phyloP scores from a whole-genome alignment of 2,797 vertebrate genomes.

The Lates japonicus region DNA sequence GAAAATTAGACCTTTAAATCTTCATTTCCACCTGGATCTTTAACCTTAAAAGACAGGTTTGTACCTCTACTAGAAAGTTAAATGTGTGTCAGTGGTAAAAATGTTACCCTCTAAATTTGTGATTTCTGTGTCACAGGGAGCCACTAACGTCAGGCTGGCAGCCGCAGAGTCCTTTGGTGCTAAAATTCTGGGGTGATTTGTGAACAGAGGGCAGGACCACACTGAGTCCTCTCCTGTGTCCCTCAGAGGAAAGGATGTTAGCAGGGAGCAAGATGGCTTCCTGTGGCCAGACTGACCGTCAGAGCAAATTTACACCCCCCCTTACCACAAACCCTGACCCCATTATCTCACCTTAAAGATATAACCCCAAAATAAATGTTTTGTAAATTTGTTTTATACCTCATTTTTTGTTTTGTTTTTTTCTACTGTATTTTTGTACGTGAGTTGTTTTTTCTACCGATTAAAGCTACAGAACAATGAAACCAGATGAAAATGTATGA shows the following conservation, averaged over 20 bases:
- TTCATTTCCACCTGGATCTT: conserved; percentile 25
- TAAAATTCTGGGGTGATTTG: conserved; percentile 64
- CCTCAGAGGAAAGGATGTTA: conserved; percentile 56
- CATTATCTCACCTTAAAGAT: conserved; percentile 64
- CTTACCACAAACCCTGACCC: conserved; percentile 31
- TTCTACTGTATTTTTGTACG: conserved; percentile 86
- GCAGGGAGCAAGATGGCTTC: conserved; percentile 43
- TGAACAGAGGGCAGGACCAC: conserved; percentile 45
- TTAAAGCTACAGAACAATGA: conserved; percentile 67
- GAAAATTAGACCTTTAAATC: conserved; percentile 23
- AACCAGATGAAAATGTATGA: conserved; percentile 42
- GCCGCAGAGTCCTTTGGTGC: conserved; percentile 79
- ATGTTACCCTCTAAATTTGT: not conserved
- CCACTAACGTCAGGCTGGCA: conserved; percentile 72
- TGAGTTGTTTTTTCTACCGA: conserved; percentile 57
- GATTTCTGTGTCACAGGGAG: conserved; percentile 77
- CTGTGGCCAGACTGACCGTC: conserved; percentile 37
- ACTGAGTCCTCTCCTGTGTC: conserved; percentile 11
- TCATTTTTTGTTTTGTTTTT: conserved; percentile 79
- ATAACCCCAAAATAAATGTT: conserved; percentile 81
- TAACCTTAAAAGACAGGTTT: not conserved
- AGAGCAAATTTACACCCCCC: conserved; percentile 59
- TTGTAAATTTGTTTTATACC: conserved; percentile 91
- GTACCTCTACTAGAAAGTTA: not conserved
- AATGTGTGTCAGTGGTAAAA: not conserved